Evolutionary conservation across 1,140 invertebrate species (phyloP), one percentile per base, ranked within the genome.

Genomic region (Cydia fagiglandana): DNA sequence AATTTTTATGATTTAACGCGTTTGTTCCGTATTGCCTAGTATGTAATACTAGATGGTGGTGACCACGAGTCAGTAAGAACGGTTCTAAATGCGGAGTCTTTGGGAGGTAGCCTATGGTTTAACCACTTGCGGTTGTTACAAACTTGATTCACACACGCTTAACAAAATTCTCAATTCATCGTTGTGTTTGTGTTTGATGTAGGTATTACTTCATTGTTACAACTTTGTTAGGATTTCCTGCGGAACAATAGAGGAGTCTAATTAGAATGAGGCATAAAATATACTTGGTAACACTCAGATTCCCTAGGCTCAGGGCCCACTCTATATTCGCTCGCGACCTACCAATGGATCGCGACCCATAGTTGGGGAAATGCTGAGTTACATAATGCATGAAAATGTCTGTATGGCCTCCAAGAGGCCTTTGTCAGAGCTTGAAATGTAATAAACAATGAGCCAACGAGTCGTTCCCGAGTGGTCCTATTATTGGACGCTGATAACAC

Each of bases 91-190:
- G 7, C 17, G 2, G 17, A 61, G n/a, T 20, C 56, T 61, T 20
- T n/a, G 17, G 17, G 56, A 61, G 7, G 17, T 61, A 61, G 17
- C 15, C 56, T 20, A 34, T 34, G 28, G 24, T 68, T 68, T 53
- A 73, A 20, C 45, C 34, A 50, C 73, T 73, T 73, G 73, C 24
- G 73, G 53, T 53, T 73, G 73, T 73, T 73, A 24, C 73, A 73
- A 73, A 73, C 45, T 73, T 73, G 47, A 73, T 73, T 73, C 47
- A 73, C 73, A 73, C 20, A 73, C 20, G 73, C 73, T 30, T 45
- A 70, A 73, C 73, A 50, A 53, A 73, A 73, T 73, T 50, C 45
- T 17, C 45, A 12, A 47, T 53, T 73, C 73, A 73, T 13, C 41
- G 73, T 41, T 73, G 53, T 50, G 66, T 70, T 70, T 70, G 34